Evolutionary conservation across 37 sponge, comb jelly and placozoan species (phyloP).

Genomic region (Petrosia ficiformis): DNA sequence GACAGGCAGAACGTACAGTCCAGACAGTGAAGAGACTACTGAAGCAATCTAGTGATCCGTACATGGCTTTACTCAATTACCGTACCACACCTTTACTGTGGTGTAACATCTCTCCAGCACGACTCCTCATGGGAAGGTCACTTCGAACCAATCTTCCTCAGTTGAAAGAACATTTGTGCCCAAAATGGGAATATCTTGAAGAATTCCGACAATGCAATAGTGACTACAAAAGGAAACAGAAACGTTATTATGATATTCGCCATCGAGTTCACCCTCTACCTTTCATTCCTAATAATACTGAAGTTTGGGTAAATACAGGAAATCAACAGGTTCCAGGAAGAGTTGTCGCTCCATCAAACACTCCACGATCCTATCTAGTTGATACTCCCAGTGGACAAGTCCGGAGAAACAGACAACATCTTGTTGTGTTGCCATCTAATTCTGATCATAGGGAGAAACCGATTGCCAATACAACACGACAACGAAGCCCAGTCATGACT

Average conservation of each 20-base stretch:
- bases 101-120: constrained; percentile 16
- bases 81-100: constrained; percentile 31
- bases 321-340: constrained; percentile 1
- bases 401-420: constrained; percentile 12
- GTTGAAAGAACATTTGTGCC: constrained; percentile 6
- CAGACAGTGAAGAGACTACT: constrained; percentile 25
- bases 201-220: background rate
- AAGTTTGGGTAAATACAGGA: constrained; percentile 9
- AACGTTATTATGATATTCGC: background rate
- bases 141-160: constrained; percentile 5
- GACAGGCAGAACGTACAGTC: constrained; percentile 15
- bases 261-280: background rate
- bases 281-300: background rate
- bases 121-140: constrained; percentile 9
- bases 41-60: constrained; percentile 8
- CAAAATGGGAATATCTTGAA: constrained; percentile 19
- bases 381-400: constrained; percentile 2
- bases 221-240: background rate
- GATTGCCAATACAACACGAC: too few species aligned
- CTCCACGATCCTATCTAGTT: constrained; percentile 4
- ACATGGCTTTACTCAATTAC: constrained; percentile 13
- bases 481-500: too few species aligned
- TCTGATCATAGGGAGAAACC: too few species aligned
- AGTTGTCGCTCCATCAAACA: background rate
- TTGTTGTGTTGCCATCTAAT: too few species aligned